Conservation (phyloP, 2,797 vertebrate genomes). For the Oreortyx pictus region DNA sequence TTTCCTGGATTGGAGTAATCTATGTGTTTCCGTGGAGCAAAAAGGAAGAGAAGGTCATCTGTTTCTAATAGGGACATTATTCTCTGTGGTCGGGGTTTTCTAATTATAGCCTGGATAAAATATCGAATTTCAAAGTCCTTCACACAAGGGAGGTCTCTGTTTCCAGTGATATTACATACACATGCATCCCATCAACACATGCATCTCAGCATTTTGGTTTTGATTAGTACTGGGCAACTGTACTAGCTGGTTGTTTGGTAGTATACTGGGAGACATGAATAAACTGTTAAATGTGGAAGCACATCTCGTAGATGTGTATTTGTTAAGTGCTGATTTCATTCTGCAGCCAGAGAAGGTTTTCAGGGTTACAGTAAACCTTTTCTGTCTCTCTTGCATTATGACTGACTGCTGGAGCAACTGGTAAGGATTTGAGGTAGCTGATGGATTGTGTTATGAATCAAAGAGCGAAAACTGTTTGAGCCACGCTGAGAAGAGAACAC, state of each 20-base stretch:
- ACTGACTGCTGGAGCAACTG: fast-evolving
- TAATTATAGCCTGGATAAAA: conserved; percentile 36
- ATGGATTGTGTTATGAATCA: neutral
- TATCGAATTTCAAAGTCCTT: conserved; percentile 32
- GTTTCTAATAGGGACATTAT: neutral
- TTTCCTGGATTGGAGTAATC: neutral
- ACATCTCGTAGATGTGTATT: neutral
- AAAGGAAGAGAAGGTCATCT: neutral
- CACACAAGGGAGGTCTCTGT: neutral
- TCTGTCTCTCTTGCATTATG: fast-evolving
- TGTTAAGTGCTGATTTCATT: neutral
- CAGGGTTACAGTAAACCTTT: neutral
- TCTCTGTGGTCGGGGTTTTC: neutral
- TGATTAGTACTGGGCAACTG: neutral
- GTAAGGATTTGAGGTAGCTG: neutral
- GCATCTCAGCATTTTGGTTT: neutral
- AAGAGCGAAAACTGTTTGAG: neutral
- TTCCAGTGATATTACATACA: neutral
- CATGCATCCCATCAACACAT: neutral
- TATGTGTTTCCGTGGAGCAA: neutral
- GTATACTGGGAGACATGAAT: neutral
- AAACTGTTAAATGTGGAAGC: neutral
- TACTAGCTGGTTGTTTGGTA: neutral
- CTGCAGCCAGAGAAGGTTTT: neutral
- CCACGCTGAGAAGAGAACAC: neutral